Evolutionary conservation across 1,140 invertebrate species (phyloP).

Genomic region (Ganaspis sp.): DNA sequence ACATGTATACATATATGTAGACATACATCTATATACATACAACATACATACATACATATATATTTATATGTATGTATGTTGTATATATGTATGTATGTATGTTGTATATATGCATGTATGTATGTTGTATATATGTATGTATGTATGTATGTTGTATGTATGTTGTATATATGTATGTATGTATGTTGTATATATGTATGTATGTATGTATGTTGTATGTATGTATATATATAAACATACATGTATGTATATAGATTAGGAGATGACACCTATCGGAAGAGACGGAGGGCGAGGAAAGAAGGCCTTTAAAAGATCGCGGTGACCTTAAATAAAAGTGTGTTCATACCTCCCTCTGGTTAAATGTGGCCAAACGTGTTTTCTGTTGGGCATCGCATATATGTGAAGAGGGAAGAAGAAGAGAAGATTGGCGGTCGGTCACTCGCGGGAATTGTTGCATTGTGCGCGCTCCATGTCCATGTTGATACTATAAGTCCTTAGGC

Average conservation of each 20-base stretch:
- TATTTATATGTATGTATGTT: too few relatives aligned
- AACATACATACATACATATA: too few relatives aligned
- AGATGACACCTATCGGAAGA: conserved; percentile 19
- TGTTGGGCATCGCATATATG: neutral
- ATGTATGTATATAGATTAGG: neutral
- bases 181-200: too few relatives aligned
- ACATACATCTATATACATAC: too few relatives aligned
- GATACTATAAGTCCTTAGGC: conserved; percentile 14
- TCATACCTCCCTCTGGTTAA: conserved; percentile 3
- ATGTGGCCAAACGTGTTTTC: conserved; percentile 26
- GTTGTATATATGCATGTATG: too few relatives aligned
- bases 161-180: too few relatives aligned
- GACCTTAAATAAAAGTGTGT: conserved; percentile 28
- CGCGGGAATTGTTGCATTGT: conserved; percentile 21
- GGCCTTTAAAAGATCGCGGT: neutral
- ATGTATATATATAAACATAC: too few relatives aligned
- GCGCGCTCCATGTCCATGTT: neutral
- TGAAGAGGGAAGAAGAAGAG: neutral
- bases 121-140: too few relatives aligned
- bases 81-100: too few relatives aligned
- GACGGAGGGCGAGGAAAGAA: neutral
- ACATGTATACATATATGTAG: neutral
- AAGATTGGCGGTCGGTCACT: conserved; percentile 26
- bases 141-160: too few relatives aligned
- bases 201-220: too few relatives aligned